phyloP scores from a whole-genome alignment of 2,797 vertebrate genomes.

The Chelmon rostratus region DNA sequence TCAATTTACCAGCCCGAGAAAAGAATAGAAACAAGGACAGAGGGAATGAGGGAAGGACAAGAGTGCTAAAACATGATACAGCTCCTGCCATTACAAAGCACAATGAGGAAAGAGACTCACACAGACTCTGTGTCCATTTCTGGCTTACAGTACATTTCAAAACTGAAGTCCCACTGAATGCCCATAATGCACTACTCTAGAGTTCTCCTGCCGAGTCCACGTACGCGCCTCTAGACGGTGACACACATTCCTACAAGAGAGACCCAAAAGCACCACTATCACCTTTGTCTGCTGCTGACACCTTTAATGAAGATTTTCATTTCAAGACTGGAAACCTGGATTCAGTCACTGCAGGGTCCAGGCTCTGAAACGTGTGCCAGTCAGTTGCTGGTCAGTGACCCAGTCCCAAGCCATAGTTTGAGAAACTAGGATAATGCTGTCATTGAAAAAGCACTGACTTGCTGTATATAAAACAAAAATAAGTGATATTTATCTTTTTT shows the following conservation, averaged over 20 bases:
- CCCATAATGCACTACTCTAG: neutral
- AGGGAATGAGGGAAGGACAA: neutral
- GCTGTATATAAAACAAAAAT: constrained; percentile 58
- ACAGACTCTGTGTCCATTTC: neutral
- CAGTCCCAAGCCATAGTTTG: constrained; percentile 63
- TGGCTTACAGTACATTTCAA: neutral
- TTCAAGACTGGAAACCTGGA: constrained; percentile 22
- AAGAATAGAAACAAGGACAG: neutral
- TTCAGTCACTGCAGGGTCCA: neutral
- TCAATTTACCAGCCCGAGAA: constrained; percentile 10
- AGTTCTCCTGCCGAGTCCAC: constrained; percentile 12
- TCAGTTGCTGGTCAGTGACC: constrained; percentile 35
- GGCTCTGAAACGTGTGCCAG: constrained; percentile 9
- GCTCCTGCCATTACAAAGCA: constrained; percentile 40
- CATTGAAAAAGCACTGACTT: constrained; percentile 59
- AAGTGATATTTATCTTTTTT: constrained; percentile 77
- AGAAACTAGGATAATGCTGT: constrained; percentile 56
- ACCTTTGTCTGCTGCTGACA: constrained; percentile 37
- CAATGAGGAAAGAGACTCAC: constrained; percentile 17
- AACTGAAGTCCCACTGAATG: neutral
- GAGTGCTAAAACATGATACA: neutral
- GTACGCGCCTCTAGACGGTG: neutral
- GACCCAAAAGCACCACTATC: constrained; percentile 15
- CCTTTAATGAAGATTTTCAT: constrained; percentile 38
- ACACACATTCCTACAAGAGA: constrained; percentile 16